These are phyloP conservation scores for Oreochromis spilurus DNA, from an alignment of 2,113 vertebrate genomes.

Conservation along the genomic window DNA sequence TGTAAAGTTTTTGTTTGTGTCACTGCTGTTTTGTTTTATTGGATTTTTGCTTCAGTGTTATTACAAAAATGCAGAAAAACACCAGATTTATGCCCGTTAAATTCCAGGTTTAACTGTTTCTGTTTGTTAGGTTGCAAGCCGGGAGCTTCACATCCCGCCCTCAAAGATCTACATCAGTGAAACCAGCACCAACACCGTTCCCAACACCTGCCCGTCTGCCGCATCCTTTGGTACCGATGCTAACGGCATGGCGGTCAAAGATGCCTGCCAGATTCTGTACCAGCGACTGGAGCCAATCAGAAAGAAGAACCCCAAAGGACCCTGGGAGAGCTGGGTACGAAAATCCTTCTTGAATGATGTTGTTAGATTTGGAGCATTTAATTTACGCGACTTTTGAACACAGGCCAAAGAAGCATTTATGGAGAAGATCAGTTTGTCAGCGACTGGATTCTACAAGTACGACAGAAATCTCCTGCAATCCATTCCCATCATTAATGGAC, in stretches of 20 bases:
- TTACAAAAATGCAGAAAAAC: background rate
- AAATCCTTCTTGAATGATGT: background rate
- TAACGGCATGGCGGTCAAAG: constrained; percentile 88
- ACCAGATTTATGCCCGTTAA: background rate
- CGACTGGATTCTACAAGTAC: constrained; percentile 87
- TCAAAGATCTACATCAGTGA: constrained; percentile 81
- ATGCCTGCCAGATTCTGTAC: constrained; percentile 84
- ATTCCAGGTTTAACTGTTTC: background rate
- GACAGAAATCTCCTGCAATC: background rate
- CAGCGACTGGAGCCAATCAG: constrained; percentile 82
- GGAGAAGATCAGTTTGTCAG: constrained; percentile 82
- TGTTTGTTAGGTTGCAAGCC: constrained; percentile 78
- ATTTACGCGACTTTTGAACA: background rate
- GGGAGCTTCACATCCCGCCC: constrained; percentile 78
- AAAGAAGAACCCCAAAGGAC: constrained; percentile 74
- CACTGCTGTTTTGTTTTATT: background rate
- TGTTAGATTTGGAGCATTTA: background rate
- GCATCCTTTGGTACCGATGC: constrained; percentile 83
- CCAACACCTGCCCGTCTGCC: constrained; percentile 77
- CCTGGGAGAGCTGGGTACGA: constrained; percentile 86
- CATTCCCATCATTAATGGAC: background rate
- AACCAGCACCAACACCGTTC: constrained; percentile 80
- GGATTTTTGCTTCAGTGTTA: background rate
- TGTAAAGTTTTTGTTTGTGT: background rate
- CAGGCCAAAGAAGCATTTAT: constrained; percentile 79